These are phyloP conservation scores for Villa cingulata DNA, from an alignment of 2,888 invertebrate genomes.

Conservation along the genomic window DNA sequence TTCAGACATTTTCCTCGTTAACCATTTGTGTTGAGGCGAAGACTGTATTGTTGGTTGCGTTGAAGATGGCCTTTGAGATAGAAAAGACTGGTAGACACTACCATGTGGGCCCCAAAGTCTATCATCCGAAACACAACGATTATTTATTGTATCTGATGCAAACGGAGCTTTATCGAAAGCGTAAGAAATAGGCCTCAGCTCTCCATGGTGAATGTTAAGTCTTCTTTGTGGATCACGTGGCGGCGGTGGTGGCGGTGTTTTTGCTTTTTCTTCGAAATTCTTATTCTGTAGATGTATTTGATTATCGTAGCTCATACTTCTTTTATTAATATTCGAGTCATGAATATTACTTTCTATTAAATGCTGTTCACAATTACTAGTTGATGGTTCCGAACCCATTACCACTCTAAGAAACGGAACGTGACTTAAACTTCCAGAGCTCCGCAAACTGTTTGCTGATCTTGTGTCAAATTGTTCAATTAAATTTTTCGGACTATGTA, in stretches of 20 bases:
- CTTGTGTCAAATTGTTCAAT: neutral
- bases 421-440: constrained; percentile 23
- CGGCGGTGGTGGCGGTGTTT: constrained; percentile 61
- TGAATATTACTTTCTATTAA: constrained; percentile 20
- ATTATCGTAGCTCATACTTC: constrained; percentile 34
- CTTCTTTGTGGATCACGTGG: constrained; percentile 58
- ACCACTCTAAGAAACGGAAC: constrained; percentile 9
- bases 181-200: constrained; percentile 40
- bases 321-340: constrained; percentile 22
- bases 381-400: neutral
- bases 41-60: constrained; percentile 9
- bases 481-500: neutral
- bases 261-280: constrained; percentile 14
- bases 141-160: constrained; percentile 17
- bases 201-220: constrained; percentile 35
- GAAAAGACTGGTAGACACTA: constrained; percentile 24
- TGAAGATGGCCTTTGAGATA: constrained; percentile 21
- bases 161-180: constrained; percentile 37
- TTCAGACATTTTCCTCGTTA: constrained; percentile 6
- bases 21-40: constrained; percentile 18
- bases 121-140: constrained; percentile 35
- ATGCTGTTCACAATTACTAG: neutral
- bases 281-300: constrained; percentile 31
- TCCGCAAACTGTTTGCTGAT: constrained; percentile 17
- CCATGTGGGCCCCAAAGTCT: constrained; percentile 30